These are phyloP conservation scores for Typhlichthys subterraneus DNA, from an alignment of 2,797 vertebrate species.

Conservation along the genomic window DNA sequence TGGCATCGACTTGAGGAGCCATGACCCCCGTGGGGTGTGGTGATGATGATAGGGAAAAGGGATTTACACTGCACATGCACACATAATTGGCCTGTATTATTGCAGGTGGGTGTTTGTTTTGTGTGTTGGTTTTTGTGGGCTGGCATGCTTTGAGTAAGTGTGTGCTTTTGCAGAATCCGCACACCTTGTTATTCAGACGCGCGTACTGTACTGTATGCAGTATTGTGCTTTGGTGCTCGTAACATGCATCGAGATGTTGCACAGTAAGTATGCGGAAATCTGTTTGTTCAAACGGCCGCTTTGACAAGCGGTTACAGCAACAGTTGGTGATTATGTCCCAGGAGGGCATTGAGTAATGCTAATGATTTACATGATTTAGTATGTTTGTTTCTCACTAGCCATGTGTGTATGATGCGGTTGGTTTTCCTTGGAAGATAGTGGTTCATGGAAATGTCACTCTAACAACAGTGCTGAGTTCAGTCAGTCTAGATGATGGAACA, in stretches of 20 bases:
- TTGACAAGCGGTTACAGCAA: slow-evolving; percentile 15
- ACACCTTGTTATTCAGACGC: slow-evolving; percentile 36
- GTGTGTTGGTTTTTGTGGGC: slow-evolving; percentile 3
- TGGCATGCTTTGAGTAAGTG: neutral
- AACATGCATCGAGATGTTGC: slow-evolving; percentile 34
- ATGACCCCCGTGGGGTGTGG: slow-evolving; percentile 35
- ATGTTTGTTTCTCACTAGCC: slow-evolving; percentile 32
- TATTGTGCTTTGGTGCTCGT: slow-evolving; percentile 23
- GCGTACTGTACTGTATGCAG: neutral
- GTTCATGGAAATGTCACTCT: neutral
- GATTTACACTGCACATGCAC: slow-evolving; percentile 47
- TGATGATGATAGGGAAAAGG: slow-evolving; percentile 44
- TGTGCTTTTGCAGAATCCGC: neutral
- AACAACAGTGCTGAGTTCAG: no score
- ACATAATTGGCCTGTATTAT: slow-evolving; percentile 35
- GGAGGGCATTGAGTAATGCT: slow-evolving; percentile 12
- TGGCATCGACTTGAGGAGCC: slow-evolving; percentile 44
- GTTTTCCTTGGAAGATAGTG: slow-evolving; percentile 20
- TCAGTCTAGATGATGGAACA: neutral
- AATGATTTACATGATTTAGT: slow-evolving; percentile 31
- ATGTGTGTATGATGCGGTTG: slow-evolving; percentile 7
- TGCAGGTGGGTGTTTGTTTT: slow-evolving; percentile 11
- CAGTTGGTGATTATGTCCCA: slow-evolving; percentile 12
- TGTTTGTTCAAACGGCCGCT: slow-evolving; percentile 31
- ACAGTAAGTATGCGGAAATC: slow-evolving; percentile 39